A percentile compares a stretch with the other conserved stretches of the same genome.
phyloP scores from a whole-genome alignment of 2,888 invertebrate species.

The Netelia melanura region DNA sequence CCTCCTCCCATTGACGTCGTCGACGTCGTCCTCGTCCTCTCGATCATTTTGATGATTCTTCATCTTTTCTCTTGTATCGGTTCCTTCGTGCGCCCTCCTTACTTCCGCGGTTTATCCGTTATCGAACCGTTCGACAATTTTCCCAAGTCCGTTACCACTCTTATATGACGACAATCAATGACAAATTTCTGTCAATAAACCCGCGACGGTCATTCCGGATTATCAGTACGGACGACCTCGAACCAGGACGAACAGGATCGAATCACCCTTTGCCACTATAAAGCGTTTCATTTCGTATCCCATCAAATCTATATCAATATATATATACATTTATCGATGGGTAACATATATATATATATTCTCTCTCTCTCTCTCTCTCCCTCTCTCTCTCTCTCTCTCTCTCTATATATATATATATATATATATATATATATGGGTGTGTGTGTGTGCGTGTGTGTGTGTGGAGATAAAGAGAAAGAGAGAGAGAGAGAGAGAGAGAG shows the following conservation, averaged over 20 bases:
- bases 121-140: neutral
- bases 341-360: too few species aligned
- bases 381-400: too few species aligned
- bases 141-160: neutral
- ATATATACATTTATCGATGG: too few species aligned
- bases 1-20: neutral
- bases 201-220: neutral
- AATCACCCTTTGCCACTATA: slow-evolving; percentile 13
- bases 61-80: neutral
- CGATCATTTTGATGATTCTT: neutral
- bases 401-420: too few species aligned
- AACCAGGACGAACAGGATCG: neutral
- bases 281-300: slow-evolving; percentile 14
- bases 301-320: neutral
- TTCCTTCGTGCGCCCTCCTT: neutral
- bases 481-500: too few species aligned
- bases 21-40: slow-evolving; percentile 14
- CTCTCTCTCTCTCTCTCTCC: too few species aligned
- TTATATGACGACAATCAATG: neutral
- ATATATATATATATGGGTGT: neutral
- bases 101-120: neutral
- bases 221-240: neutral
- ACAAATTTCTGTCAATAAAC: neutral
- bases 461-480: too few species aligned
- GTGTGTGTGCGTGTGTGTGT: too few species aligned